Base-by-base conservation (phyloP, 2,113 vertebrate genomes). In the Corythornis cristatus region DNA sequence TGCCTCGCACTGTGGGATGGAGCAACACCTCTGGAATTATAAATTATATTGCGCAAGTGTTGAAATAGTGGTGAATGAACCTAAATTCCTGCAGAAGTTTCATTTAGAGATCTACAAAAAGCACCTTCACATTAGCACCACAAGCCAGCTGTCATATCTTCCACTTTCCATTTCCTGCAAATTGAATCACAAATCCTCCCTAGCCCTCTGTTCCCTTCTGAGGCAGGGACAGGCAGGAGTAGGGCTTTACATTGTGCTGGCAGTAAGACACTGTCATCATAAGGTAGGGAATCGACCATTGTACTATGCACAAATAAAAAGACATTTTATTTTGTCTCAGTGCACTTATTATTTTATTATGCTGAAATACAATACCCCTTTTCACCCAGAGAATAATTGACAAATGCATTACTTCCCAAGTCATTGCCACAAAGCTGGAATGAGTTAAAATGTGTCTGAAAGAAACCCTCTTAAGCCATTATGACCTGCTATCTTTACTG, bases 401-500 rank as follows among this genome's bases (percentile, higher is more conserved):
- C 86, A 96, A 96, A 95, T 9, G 60, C 22, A 29, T 83, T 62
- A 87, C 89, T 89, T 88, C 84, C 81, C 82, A 76, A 31, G 54
- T 62, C 78, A 28, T 16, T 66, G 78, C 60, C 68, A 56, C 82
- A 48, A 67, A 85, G 82, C 78, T 64, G 57, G 46, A 83, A 84
- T n/a, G n/a, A 89, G 71, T 94, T 84, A 88, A 94, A 84, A 70
- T 4, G 1, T 14, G 84, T 51, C 71, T 56, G 42, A 66, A 84
- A 77, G 18, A 86, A 93, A 93, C 82, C 83, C 85, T 89, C 90
- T 83, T 72, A 56, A 65, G 53, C 53, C 1, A 4, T 26, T 46
- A 83, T 4, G 43, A 83, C 61, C 66, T 60, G 23, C 48, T 92
- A n/a, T 42, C 94, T 73, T 87, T 64, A 60, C 78, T 53, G 53